A percentile compares a stretch with the other conserved stretches of the same genome.
These are phyloP conservation scores for Lochmaea crataegi DNA, from an alignment of 2,888 invertebrate species.

Conservation along the genomic window DNA sequence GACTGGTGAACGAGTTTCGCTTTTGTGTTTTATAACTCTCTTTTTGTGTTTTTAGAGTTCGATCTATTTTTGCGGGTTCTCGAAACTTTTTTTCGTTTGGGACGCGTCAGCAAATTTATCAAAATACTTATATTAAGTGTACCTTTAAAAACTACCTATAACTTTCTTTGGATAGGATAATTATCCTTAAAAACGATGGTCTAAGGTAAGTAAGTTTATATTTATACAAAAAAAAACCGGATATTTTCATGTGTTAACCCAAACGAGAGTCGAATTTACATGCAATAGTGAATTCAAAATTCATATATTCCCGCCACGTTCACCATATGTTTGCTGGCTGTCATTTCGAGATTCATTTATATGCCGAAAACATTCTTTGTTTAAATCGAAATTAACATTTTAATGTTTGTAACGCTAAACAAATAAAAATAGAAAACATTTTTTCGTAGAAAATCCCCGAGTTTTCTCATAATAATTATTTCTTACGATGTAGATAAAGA, in stretches of 20 bases:
- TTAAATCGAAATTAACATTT: too few relatives aligned
- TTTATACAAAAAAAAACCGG: neutral
- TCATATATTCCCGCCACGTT: conserved; percentile 16
- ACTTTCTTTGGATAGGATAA: too few relatives aligned
- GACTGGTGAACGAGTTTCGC: conserved; percentile 10
- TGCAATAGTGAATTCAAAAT: neutral
- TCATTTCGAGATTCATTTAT: neutral
- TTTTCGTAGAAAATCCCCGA: neutral
- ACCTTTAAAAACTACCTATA: too few relatives aligned
- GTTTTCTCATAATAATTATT: neutral
- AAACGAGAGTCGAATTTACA: neutral
- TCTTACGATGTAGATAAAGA: neutral
- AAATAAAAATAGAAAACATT: neutral
- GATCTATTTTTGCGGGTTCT: neutral
- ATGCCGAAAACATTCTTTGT: neutral
- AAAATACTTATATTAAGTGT: neutral
- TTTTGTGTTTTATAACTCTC: neutral
- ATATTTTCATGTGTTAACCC: too few relatives aligned
- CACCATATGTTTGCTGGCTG: conserved; percentile 8
- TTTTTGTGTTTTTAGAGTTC: neutral
- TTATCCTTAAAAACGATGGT: neutral
- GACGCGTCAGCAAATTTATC: conserved; percentile 18
- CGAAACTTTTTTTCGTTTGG: neutral
- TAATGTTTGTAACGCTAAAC: neutral
- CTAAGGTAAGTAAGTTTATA: neutral